A percentile compares a stretch with the other conserved stretches of the same genome.
Evolutionary conservation across 2,113 vertebrate species (phyloP).

Genomic region (Myrmecobius fasciatus): DNA sequence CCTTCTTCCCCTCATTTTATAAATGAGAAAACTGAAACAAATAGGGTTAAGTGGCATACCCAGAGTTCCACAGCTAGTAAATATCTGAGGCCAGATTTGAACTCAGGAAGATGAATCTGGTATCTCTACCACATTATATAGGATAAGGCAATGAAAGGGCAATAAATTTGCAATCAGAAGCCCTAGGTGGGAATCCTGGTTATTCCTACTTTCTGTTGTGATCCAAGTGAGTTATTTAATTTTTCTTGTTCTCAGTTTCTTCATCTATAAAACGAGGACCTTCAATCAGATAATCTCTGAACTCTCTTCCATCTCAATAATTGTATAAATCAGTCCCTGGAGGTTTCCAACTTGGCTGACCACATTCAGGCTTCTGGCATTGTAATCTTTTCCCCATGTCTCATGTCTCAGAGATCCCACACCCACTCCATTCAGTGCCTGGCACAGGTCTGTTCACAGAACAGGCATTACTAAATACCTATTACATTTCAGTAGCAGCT

Average conservation of each 20-base stretch:
- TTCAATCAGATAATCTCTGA: background rate
- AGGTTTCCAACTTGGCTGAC: background rate
- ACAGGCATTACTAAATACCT: background rate
- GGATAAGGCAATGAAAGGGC: background rate
- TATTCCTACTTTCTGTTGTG: background rate
- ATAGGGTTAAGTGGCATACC: no score
- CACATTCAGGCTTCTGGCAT: background rate
- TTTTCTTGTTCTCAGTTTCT: background rate
- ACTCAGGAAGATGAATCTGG: background rate
- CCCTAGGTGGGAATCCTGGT: background rate
- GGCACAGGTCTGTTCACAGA: background rate
- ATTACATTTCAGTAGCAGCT: background rate
- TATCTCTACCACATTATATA: background rate
- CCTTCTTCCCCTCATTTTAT: background rate
- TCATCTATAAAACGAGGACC: background rate
- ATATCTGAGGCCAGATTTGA: no score
- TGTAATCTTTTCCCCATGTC: background rate
- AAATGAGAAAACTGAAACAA: background rate
- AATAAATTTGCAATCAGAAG: background rate
- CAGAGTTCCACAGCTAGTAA: no score
- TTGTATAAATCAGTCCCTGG: background rate
- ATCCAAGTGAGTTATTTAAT: background rate
- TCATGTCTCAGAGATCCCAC: background rate
- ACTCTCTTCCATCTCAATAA: background rate
- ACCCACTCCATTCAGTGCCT: background rate